phyloP scores from a whole-genome alignment of 2,113 vertebrate species.

The Peromyscus leucopus region DNA sequence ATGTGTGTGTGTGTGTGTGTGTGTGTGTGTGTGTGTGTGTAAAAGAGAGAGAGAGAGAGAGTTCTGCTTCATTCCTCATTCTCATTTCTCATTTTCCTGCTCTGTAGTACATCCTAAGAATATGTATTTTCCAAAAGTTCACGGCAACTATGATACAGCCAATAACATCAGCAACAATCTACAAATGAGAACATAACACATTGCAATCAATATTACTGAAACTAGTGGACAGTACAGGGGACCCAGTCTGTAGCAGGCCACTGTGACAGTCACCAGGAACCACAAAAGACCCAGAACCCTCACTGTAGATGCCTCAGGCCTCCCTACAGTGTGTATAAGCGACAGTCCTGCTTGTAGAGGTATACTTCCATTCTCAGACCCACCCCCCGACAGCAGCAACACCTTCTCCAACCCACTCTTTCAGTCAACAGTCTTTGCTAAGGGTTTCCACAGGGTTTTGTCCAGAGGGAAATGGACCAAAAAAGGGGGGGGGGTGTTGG shows the following conservation, averaged over 20 bases:
- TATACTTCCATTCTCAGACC: rapidly evolving
- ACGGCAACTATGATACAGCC: background rate
- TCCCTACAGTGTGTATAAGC: background rate
- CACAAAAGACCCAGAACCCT: background rate
- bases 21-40: background rate
- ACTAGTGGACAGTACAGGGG: background rate
- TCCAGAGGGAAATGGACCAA: conserved; percentile 46
- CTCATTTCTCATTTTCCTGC: background rate
- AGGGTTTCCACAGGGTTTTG: conserved; percentile 63
- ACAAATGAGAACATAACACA: background rate
- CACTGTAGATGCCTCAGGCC: background rate
- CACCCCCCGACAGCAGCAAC: background rate
- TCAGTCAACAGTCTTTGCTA: background rate
- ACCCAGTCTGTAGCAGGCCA: background rate
- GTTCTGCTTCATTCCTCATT: background rate
- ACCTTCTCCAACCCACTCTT: background rate
- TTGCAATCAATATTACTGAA: background rate
- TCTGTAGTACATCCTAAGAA: background rate
- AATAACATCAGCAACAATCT: background rate
- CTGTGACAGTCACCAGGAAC: too few species aligned
- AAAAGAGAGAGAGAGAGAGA: background rate
- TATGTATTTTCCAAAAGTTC: conserved; percentile 15
- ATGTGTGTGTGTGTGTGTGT: background rate
- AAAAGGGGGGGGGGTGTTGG: background rate
- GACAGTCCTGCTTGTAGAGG: background rate